Conservation (phyloP, 2,888 invertebrate genomes). For the Heliconius charithonia region DNA sequence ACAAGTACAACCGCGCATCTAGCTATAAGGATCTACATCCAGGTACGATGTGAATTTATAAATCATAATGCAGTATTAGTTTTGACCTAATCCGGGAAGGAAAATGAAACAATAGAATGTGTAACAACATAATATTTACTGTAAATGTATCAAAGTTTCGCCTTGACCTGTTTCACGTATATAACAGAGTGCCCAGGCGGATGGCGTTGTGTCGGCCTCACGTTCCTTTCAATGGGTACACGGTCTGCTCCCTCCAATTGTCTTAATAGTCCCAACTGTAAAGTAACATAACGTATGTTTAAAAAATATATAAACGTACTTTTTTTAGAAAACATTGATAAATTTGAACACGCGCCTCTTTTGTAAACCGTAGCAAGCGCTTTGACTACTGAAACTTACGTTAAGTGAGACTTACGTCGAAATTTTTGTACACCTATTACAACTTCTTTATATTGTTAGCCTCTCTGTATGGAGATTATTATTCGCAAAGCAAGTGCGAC, state of each 20-base stretch:
- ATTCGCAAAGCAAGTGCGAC: too few relatives aligned
- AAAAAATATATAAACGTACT: not conserved
- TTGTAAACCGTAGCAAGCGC: too few relatives aligned
- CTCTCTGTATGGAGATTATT: too few relatives aligned
- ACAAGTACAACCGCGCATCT: too few relatives aligned
- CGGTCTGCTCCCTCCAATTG: constrained; percentile 72
- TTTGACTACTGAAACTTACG: too few relatives aligned
- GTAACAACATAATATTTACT: constrained; percentile 28
- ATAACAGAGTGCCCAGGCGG: constrained; percentile 80
- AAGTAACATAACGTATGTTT: constrained; percentile 32
- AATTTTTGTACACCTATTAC: too few relatives aligned
- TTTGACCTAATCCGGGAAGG: not conserved
- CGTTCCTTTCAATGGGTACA: constrained; percentile 76
- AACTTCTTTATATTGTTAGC: too few relatives aligned
- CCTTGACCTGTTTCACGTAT: constrained; percentile 74
- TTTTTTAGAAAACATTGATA: too few relatives aligned
- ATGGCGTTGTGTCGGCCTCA: constrained; percentile 76
- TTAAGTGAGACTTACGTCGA: too few relatives aligned
- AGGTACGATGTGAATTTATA: not conserved
- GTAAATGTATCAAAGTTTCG: constrained; percentile 61
- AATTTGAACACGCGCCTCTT: too few relatives aligned
- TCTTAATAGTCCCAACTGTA: constrained; percentile 71
- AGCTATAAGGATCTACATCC: too few relatives aligned
- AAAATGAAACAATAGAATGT: constrained; percentile 13
- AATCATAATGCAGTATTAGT: not conserved